phyloP scores from a whole-genome alignment of 2,888 invertebrate species.

The Cylindroiulus punctatus region DNA sequence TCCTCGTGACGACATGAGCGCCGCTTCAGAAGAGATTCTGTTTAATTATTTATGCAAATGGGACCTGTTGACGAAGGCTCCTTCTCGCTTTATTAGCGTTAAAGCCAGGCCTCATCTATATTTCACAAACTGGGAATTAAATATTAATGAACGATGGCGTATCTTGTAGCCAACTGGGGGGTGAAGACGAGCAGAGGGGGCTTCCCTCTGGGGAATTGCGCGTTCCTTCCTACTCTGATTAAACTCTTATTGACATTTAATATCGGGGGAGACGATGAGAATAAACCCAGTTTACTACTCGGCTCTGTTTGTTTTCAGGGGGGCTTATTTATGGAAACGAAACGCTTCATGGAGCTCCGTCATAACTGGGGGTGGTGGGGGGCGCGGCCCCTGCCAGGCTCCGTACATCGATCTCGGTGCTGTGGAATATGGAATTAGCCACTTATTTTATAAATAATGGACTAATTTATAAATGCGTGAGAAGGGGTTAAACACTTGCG shows the following conservation, averaged over 20 bases:
- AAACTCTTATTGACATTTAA: slow-evolving; percentile 44
- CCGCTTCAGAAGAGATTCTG: neutral
- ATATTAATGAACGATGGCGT: neutral
- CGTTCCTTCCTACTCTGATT: neutral
- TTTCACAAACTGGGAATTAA: neutral
- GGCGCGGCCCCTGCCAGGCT: neutral
- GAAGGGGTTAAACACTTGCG: too few species aligned
- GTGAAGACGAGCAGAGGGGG: neutral
- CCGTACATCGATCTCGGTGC: too few species aligned
- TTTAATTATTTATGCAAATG: slow-evolving; percentile 43
- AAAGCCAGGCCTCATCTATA: neutral
- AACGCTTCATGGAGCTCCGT: neutral
- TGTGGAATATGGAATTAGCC: too few species aligned
- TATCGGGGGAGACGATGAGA: neutral
- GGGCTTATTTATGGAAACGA: neutral
- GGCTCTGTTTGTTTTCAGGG: slow-evolving; percentile 20
- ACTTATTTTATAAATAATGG: too few species aligned
- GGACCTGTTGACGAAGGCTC: slow-evolving; percentile 35
- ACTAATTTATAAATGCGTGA: too few species aligned
- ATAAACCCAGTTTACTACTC: neutral
- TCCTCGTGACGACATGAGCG: neutral
- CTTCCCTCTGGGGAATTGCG: neutral
- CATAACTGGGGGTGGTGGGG: neutral
- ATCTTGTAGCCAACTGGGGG: neutral
- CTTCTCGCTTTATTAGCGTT: slow-evolving; percentile 33